These are phyloP conservation scores for Pollachius pollachius DNA, from an alignment of 2,113 vertebrate genomes.

Conservation along the genomic window DNA sequence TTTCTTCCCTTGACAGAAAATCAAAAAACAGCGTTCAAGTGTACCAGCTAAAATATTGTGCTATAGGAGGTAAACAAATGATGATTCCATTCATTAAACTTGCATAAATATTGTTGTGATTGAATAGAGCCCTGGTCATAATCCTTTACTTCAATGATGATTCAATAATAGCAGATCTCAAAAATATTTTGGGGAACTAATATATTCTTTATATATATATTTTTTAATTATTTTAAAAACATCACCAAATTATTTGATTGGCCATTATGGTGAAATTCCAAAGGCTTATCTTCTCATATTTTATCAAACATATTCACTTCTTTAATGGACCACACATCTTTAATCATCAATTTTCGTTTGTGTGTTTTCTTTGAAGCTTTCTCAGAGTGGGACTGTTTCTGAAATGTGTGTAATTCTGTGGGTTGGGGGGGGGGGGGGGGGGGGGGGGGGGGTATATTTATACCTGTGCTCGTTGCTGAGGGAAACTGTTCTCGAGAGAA, in stretches of 20 bases:
- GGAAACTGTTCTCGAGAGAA: conserved; percentile 46
- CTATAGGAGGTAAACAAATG: too few relatives aligned
- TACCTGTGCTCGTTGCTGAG: conserved; percentile 79
- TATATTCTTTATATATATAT: background rate
- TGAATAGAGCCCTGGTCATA: too few relatives aligned
- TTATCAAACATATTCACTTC: too few relatives aligned
- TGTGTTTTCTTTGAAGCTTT: conserved; percentile 7
- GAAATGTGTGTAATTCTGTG: conserved; percentile 77
- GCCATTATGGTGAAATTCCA: too few relatives aligned
- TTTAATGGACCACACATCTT: too few relatives aligned
- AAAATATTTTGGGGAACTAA: background rate
- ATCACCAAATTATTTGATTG: background rate
- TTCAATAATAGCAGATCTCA: too few relatives aligned
- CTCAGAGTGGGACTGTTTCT: conserved; percentile 57
- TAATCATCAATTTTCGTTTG: background rate
- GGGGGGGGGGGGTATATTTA: conserved; percentile 82
- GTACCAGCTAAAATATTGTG: too few relatives aligned
- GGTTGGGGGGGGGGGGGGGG: conserved; percentile 78
- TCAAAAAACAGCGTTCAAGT: conserved; percentile 49
- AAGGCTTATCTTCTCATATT: too few relatives aligned
- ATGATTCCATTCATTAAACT: too few relatives aligned
- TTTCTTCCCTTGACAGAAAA: conserved; percentile 10
- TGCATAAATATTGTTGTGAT: too few relatives aligned
- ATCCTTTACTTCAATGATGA: too few relatives aligned
- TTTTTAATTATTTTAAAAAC: background rate